Percentiles rank a stretch among this genome's conserved stretches.
Conservation (phyloP, 2,113 vertebrate species). For the Sinocyclocheilus rhinocerous region DNA sequence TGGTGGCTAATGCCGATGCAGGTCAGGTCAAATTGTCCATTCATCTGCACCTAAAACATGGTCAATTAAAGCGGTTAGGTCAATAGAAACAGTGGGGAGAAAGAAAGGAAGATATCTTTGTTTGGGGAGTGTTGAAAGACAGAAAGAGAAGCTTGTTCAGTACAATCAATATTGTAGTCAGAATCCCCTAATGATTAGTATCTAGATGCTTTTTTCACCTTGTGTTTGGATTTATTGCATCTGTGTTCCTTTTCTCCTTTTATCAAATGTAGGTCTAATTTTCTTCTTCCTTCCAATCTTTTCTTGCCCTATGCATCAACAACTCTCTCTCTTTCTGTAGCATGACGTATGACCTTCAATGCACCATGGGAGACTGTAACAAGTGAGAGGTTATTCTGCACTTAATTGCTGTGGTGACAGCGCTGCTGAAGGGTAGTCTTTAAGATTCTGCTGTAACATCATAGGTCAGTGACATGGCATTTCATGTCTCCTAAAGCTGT, state of each 20-base stretch:
- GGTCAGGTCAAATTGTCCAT: constrained; percentile 5
- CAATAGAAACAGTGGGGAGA: neutral
- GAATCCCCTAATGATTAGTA: constrained; percentile 11
- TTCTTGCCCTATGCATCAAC: constrained; percentile 13
- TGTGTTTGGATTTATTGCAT: constrained; percentile 10
- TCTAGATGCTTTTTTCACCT: neutral
- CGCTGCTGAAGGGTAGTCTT: constrained; percentile 29
- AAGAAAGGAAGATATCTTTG: neutral
- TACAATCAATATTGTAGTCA: constrained; percentile 17
- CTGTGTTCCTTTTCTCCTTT: neutral
- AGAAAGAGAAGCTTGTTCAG: neutral
- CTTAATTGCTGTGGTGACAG: constrained; percentile 37
- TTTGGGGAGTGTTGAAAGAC: neutral
- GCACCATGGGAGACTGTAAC: constrained; percentile 34
- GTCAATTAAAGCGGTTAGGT: neutral
- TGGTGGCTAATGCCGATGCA: neutral
- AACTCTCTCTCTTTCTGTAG: constrained; percentile 17
- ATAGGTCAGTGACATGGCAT: constrained; percentile 45
- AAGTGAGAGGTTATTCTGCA: constrained; percentile 45
- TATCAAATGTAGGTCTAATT: neutral
- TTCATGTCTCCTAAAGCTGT: constrained; percentile 34
- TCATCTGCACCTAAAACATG: constrained; percentile 14
- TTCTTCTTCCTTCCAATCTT: neutral
- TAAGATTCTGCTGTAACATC: constrained; percentile 43
- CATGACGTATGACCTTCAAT: constrained; percentile 47